Percentiles rank a stretch among this genome's conserved stretches.
These are phyloP conservation scores for Ctenosaura bakeri DNA, from an alignment of 2,797 vertebrate genomes.

Conservation along the genomic window DNA sequence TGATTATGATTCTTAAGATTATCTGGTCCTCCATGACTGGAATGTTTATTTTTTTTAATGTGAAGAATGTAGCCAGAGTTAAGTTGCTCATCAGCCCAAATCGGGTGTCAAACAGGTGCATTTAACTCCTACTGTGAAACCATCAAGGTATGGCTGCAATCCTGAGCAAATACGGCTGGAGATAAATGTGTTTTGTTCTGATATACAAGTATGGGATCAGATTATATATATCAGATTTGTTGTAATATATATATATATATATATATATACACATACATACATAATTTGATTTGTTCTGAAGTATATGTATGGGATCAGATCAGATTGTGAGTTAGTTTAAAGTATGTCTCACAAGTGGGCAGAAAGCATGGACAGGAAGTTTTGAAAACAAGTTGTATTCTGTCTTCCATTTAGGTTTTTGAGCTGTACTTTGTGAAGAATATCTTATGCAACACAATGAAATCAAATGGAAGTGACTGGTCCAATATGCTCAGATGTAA, in stretches of 20 bases:
- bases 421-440: constrained; percentile 24
- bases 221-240: background rate
- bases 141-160: background rate
- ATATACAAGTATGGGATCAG: background rate
- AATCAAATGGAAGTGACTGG: background rate
- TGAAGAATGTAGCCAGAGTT: background rate
- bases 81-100: background rate
- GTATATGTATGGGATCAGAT: background rate
- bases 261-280: too few relatives aligned
- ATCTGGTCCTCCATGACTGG: background rate
- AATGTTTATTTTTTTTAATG: background rate
- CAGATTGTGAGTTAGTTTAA: constrained; percentile 16
- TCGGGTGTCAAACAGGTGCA: background rate
- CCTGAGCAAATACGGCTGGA: background rate
- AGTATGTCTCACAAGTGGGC: constrained; percentile 33
- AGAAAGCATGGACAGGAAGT: constrained; percentile 14
- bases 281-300: background rate
- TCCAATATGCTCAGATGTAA: background rate
- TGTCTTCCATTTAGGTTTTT: background rate
- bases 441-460: constrained; percentile 7
- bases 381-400: background rate
- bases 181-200: background rate
- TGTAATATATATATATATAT: background rate
- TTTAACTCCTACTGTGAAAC: background rate
- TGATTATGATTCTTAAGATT: background rate